phyloP scores from a whole-genome alignment of 2,113 vertebrate species.

The Aix galericulata region DNA sequence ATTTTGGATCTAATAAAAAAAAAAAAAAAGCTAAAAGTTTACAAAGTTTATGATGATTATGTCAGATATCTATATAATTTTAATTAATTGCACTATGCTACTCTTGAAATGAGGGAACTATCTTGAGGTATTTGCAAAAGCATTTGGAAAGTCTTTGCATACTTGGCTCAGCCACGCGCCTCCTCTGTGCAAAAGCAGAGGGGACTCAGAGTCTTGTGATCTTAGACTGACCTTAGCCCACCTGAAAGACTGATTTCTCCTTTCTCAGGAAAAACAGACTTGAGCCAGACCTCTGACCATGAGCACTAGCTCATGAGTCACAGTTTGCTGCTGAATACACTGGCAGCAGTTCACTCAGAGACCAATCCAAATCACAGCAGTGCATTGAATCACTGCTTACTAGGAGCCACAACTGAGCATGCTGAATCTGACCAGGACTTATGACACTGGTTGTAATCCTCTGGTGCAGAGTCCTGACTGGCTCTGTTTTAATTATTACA shows the following conservation, averaged over 20 bases:
- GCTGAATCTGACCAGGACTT: not conserved
- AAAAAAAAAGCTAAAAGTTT: not conserved
- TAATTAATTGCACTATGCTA: not conserved
- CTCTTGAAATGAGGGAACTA: not conserved
- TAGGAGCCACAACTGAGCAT: not conserved
- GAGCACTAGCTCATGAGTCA: not conserved
- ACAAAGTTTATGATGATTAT: not conserved
- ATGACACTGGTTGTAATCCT: not conserved
- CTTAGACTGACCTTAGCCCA: not conserved
- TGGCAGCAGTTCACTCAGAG: not conserved
- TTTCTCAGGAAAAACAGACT: not conserved
- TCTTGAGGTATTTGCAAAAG: not conserved
- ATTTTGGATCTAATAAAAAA: not conserved
- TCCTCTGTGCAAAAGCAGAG: not conserved
- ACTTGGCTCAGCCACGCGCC: not conserved
- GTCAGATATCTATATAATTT: not conserved
- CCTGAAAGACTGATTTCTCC: not conserved
- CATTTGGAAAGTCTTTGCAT: not conserved
- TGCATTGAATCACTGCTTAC: not conserved
- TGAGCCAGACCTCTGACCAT: not conserved
- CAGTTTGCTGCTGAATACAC: not conserved
- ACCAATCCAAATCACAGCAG: not conserved
- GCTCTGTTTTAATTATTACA: not conserved
- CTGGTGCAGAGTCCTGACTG: not conserved
- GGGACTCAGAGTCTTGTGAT: not conserved